phyloP scores from a whole-genome alignment of 2,888 invertebrate species.

The Hirtodrosophila trivittata region DNA sequence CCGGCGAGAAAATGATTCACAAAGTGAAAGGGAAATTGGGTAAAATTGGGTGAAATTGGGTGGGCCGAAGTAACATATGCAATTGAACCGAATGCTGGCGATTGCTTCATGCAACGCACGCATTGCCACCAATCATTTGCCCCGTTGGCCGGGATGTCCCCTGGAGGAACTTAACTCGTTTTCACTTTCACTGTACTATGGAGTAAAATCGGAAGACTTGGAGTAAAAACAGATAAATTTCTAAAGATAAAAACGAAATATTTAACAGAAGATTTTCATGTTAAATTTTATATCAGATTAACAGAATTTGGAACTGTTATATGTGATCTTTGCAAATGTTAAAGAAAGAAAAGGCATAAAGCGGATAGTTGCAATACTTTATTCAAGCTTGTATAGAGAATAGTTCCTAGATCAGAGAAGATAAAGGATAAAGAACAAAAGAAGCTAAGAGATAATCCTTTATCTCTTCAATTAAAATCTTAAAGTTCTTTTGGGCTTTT shows the following conservation, averaged over 20 bases:
- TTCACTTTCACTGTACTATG: constrained; percentile 27
- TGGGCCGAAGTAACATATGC: constrained; percentile 41
- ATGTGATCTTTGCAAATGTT: too few relatives aligned
- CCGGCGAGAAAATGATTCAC: background rate
- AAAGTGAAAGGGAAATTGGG: constrained; percentile 1
- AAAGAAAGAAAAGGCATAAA: too few relatives aligned
- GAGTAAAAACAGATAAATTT: background rate
- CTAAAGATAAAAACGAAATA: background rate
- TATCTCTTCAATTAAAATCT: too few relatives aligned
- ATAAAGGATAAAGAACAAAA: too few relatives aligned
- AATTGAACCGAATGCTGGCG: constrained; percentile 10
- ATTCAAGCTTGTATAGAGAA: too few relatives aligned
- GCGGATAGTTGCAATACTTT: too few relatives aligned
- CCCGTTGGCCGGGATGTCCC: constrained; percentile 42
- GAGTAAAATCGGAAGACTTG: background rate
- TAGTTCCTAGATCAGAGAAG: too few relatives aligned
- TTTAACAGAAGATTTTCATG: background rate
- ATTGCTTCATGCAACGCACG: constrained; percentile 49
- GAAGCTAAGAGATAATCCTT: too few relatives aligned
- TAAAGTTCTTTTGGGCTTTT: too few relatives aligned
- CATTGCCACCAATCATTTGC: constrained; percentile 50
- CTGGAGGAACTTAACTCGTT: constrained; percentile 34
- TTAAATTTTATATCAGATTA: too few relatives aligned
- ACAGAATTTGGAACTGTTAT: too few relatives aligned
- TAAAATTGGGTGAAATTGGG: constrained; percentile 6